Base-by-base conservation (phyloP, 1,140 invertebrate species). In the Drosophila kohkoa region DNA sequence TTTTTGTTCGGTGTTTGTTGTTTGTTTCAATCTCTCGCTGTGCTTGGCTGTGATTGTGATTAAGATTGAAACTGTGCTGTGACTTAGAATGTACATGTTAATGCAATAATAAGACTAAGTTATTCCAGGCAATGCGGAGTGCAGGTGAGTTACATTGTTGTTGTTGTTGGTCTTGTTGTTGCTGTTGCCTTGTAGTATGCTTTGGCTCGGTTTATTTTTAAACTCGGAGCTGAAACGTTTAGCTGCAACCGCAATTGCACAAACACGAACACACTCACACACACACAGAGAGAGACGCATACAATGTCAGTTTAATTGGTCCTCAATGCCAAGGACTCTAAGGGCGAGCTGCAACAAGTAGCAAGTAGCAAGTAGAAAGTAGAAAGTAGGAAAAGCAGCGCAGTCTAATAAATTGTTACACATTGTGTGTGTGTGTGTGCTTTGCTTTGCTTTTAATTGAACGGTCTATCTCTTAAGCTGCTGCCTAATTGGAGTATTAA, bases 181-280 rank as follows among this genome's bases (percentile, higher is more conserved):
- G 16, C 3, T 25, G 30, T n/a, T 10, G 6, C 54, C 7, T 8
- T 32, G 7, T 32, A 5, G 57, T 25, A 25, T 25, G 20, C 20
- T 48, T 75, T 52, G 49, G 59, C 55, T 60, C 1, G 58, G 52
- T 52, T 72, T 72, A 65, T 66, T 76, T 72, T 32, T 60, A 76
- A 65, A 59, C 51, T 28, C 43, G 20, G 20, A 49, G 49, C n/a
- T 35, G 20, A 10, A 38, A 38, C 35, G 35, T 10, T 48, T 43
- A 13, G 48, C 41, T 41, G 16, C 48, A 64, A 28, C 28, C 35
- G 45, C 59, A 52, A 52, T 41, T 59, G 38, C 45, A 58, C 43
- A 38, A 45, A 35, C 45, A 46, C 54, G 59, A 28, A 35, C 52
- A 51, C 30, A 49, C 6, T 2, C 32, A 32, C 32, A 32, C 32